These are phyloP conservation scores for Dicrurus megarhynchus DNA, from an alignment of 2,113 vertebrate genomes.

Conservation along the genomic window DNA sequence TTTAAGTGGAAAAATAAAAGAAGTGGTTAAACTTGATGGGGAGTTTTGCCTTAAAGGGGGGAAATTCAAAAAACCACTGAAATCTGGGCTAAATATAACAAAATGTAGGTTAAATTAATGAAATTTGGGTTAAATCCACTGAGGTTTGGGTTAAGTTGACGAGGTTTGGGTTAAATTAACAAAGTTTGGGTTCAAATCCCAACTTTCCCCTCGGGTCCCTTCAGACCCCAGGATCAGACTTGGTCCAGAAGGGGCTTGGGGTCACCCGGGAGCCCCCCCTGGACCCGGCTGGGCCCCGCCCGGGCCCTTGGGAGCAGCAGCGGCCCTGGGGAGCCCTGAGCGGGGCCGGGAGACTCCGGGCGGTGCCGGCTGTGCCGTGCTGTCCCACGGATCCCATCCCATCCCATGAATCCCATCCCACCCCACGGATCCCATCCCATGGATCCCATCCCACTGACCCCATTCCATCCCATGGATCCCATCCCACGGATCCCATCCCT, in stretches of 20 bases:
- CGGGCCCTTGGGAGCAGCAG: no score
- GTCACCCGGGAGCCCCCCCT: background rate
- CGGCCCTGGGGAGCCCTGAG: background rate
- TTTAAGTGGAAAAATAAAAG: slow-evolving; percentile 82
- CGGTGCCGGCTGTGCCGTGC: no score
- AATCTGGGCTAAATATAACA: background rate
- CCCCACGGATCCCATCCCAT: no score
- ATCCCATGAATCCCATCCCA: background rate
- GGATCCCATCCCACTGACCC: no score
- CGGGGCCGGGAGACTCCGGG: background rate
- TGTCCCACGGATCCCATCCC: background rate
- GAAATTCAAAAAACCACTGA: rapidly evolving
- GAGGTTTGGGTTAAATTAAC: background rate
- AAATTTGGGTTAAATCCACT: background rate
- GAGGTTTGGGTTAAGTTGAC: background rate
- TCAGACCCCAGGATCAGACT: rapidly evolving
- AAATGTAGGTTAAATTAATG: background rate
- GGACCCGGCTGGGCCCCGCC: background rate
- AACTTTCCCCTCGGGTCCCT: no score
- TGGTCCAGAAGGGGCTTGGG: rapidly evolving
- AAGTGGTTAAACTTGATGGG: background rate
- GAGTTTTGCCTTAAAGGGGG: background rate
- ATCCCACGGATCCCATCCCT: background rate
- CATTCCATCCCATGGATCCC: no score
- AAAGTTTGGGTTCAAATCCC: background rate